Conservation (phyloP, 2,113 vertebrate genomes). For the Cyprinodon tularosa region DNA sequence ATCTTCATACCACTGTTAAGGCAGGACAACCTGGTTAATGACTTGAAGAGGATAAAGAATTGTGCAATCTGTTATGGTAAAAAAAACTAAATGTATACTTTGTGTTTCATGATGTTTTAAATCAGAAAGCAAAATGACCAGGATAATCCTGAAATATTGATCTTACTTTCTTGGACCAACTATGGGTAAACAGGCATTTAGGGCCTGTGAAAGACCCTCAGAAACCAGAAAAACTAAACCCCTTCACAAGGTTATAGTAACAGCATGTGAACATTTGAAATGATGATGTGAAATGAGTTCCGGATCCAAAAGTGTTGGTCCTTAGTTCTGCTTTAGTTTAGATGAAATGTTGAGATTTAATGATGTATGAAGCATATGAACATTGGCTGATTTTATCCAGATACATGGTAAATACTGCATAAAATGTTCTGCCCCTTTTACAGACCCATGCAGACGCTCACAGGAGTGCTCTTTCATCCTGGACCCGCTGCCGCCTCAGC, state of each 20-base stretch:
- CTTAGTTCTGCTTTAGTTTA: too few relatives aligned
- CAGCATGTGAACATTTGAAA: background rate
- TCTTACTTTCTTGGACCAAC: background rate
- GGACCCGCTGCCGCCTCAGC: conserved; percentile 41
- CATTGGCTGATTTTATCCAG: background rate
- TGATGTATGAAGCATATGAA: too few relatives aligned
- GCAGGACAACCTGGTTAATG: conserved; percentile 50
- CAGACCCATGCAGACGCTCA: conserved; percentile 83
- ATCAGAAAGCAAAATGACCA: background rate
- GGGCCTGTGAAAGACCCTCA: background rate
- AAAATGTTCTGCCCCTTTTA: background rate
- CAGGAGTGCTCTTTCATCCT: conserved; percentile 59
- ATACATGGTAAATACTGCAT: background rate
- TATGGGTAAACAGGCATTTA: background rate
- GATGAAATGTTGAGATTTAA: too few relatives aligned
- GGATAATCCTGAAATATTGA: too few relatives aligned
- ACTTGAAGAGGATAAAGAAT: conserved; percentile 66
- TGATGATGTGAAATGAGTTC: background rate
- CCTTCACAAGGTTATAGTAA: background rate
- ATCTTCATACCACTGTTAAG: conserved; percentile 75
- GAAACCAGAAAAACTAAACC: background rate
- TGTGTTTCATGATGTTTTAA: background rate
- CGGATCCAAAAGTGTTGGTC: background rate
- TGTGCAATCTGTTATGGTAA: conserved; percentile 88
- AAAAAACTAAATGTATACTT: background rate